A percentile compares a stretch with the other conserved stretches of the same genome.
These are phyloP conservation scores for Palythoa grandis DNA, from an alignment of 92 coral and sea anemone species.

Conservation along the genomic window DNA sequence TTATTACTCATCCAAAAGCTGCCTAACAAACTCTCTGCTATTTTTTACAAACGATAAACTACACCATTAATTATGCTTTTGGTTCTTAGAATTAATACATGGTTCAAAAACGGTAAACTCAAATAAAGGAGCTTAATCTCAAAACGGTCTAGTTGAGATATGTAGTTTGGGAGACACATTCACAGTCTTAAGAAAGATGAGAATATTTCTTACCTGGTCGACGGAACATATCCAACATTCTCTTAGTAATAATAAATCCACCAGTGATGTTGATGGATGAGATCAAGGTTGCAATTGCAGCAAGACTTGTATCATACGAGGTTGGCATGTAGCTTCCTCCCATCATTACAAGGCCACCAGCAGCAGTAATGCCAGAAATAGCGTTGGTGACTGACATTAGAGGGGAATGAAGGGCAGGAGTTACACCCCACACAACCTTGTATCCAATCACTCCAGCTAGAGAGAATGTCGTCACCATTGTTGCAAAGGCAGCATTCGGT, in stretches of 20 bases:
- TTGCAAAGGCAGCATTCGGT: slow-evolving; percentile 96
- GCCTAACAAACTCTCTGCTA: too few species aligned
- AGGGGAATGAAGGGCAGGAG: slow-evolving; percentile 98
- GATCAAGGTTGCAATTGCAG: slow-evolving; percentile 88
- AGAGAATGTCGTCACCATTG: slow-evolving; percentile 98
- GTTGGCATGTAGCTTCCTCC: slow-evolving; percentile 87
- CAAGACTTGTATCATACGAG: slow-evolving; percentile 84
- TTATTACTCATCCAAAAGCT: too few species aligned
- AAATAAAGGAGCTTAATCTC: too few species aligned
- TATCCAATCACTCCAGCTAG: slow-evolving; percentile 99
- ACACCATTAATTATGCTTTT: too few species aligned
- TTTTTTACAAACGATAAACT: too few species aligned
- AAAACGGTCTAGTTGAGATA: too few species aligned
- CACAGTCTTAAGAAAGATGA: background rate
- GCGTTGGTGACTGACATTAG: slow-evolving; percentile 99
- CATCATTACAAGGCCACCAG: slow-evolving; percentile 98
- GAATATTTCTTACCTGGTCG: slow-evolving; percentile 79
- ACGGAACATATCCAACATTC: slow-evolving; percentile 99
- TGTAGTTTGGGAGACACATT: too few species aligned
- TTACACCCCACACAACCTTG: slow-evolving; percentile 99
- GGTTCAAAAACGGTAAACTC: too few species aligned
- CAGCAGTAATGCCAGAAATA: slow-evolving; percentile 98
- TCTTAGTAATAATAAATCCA: slow-evolving; percentile 96
- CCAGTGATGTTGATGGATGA: slow-evolving; percentile 98
- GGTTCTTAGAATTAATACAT: too few species aligned